These are phyloP conservation scores for Ianthella basta DNA, from an alignment of 37 sponge, comb jelly and placozoan species.

Conservation along the genomic window DNA sequence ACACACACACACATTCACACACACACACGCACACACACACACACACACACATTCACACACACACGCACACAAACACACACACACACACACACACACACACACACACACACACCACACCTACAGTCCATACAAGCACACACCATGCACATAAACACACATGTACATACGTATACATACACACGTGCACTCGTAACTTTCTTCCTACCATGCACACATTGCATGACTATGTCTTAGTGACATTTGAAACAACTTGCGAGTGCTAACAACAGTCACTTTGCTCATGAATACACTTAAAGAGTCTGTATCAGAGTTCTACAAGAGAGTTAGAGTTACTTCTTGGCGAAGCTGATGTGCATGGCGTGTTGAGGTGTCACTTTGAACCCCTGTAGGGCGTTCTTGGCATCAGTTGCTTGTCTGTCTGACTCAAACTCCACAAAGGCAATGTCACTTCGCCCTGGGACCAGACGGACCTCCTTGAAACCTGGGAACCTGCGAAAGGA, in stretches of 20 bases:
- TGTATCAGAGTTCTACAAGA: not conserved
- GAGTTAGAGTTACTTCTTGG: constrained; percentile 64
- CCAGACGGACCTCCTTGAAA: constrained; percentile 92
- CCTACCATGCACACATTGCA: too few relatives aligned
- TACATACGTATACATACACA: too few relatives aligned
- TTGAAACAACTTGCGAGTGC: too few relatives aligned
- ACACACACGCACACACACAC: constrained; percentile 26
- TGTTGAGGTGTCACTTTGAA: constrained; percentile 93
- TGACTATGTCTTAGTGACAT: too few relatives aligned
- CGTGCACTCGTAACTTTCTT: too few relatives aligned
- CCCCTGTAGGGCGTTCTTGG: constrained; percentile 74
- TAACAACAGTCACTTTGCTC: too few relatives aligned
- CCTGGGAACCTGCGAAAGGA: constrained; percentile 92
- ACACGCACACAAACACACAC: constrained; percentile 10
- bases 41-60: constrained; percentile 8
- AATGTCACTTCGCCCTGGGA: constrained; percentile 95
- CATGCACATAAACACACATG: too few relatives aligned
- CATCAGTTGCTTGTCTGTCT: constrained; percentile 78
- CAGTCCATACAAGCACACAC: not conserved
- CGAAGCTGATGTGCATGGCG: constrained; percentile 90
- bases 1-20: constrained; percentile 21
- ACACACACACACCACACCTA: not conserved
- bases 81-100: constrained; percentile 8
- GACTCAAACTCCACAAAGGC: constrained; percentile 98
- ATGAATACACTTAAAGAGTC: not conserved